Percentiles rank a stretch among this genome's conserved stretches.
These are phyloP conservation scores for Lordiphosa collinella DNA, from an alignment of 1,140 invertebrate species.

Conservation along the genomic window DNA sequence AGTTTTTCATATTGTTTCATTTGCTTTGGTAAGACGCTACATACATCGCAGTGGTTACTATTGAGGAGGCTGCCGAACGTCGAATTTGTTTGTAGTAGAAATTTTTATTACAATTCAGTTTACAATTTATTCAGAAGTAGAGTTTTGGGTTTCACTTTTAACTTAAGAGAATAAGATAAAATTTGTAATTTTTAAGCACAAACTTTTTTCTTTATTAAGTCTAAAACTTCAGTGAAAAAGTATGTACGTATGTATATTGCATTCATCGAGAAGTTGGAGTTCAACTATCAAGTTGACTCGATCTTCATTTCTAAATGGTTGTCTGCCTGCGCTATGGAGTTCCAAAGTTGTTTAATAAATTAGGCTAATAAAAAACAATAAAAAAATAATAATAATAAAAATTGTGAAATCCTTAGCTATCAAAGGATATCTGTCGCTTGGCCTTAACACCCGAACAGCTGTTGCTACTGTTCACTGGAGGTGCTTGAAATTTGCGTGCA, in stretches of 20 bases:
- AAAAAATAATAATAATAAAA: constrained; percentile 37
- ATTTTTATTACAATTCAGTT: too few relatives aligned
- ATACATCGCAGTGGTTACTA: constrained; percentile 73
- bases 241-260: constrained; percentile 47
- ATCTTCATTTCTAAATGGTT: constrained; percentile 9
- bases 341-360: constrained; percentile 44
- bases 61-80: too few relatives aligned
- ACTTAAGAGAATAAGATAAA: constrained; percentile 27
- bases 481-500: constrained; percentile 30
- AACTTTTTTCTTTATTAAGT: constrained; percentile 14
- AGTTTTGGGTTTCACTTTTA: constrained; percentile 60
- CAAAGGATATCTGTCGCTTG: constrained; percentile 73
- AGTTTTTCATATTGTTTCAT: constrained; percentile 66
- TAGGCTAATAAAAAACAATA: constrained; percentile 46
- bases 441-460: constrained; percentile 47
- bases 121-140: too few relatives aligned
- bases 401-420: constrained; percentile 49
- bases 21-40: constrained; percentile 53
- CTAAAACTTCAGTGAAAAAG: constrained; percentile 42
- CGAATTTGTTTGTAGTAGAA: too few relatives aligned
- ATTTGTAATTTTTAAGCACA: constrained; percentile 47
- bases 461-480: constrained; percentile 15
- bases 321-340: constrained; percentile 7
- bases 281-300: background rate
- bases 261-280: constrained; percentile 30